Base-by-base conservation (phyloP, 2,888 invertebrate genomes). In the Elaeidobius kamerunicus region DNA sequence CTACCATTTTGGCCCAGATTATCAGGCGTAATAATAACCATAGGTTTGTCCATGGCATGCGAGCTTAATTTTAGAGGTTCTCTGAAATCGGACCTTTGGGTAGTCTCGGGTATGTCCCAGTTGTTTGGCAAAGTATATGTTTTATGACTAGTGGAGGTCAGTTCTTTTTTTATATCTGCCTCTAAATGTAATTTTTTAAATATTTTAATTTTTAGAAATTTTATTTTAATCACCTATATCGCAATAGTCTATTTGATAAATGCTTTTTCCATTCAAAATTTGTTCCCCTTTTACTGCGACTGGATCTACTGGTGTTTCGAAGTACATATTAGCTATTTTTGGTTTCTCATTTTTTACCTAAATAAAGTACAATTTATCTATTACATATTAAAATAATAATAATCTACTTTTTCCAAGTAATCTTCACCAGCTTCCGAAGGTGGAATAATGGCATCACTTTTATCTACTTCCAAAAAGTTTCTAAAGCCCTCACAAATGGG, bases 221-320 rank as follows among this genome's bases (percentile, higher is more conserved):
- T n/a, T n/a, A n/a, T n/a, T n/a, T 20, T 15, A 15, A 23, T 43
- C 56, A 64, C 64, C 60, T 34, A 63, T 59, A 38, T 66, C 62
- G 32, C 66, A 64, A 52, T 63, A 65, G 15, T 64, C 63, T 1
- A 59, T 57, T 56, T 64, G 63, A 43, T 66, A 66, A 11, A 59
- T 52, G 11, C 60, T 60, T 46, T 62, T 61, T 20, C 59, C 61
- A 16, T 58, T 60, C 14, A 59, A 45, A 20, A 64, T 17, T 47
- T 58, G 36, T 5, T 57, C 36, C 39, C 57, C 58, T 38, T 59
- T 58, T 3, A 66, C 55, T 1, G 39, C 43, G 2, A 58, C 42
- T 39, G 56, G 60, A 45, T 63, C 56, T 12, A 66, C 30, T 1
- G 63, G 62, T 38, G 55, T 28, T 32, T 57, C 38, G 40, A 65